A percentile compares a stretch with the other conserved stretches of the same genome.
Evolutionary conservation across 2,888 invertebrate genomes (phyloP).

Genomic region (Sialis lutaria): DNA sequence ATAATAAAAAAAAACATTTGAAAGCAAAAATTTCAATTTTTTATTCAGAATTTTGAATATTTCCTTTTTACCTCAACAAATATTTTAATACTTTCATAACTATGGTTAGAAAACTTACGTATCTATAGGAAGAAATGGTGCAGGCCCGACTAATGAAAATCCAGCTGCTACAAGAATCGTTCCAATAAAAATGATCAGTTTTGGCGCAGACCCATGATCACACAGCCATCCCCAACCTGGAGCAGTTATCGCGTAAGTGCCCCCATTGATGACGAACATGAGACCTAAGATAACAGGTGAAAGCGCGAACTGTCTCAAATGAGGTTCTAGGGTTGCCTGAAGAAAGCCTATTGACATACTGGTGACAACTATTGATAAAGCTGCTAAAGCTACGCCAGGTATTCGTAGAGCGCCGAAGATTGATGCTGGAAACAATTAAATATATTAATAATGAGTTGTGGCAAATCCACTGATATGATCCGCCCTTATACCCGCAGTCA

Average conservation of each 20-base stretch:
- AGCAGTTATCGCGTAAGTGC: slow-evolving; percentile 60
- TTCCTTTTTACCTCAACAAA: too few species aligned
- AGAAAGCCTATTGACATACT: slow-evolving; percentile 75
- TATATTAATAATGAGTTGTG: slow-evolving; percentile 2
- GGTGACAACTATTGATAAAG: slow-evolving; percentile 54
- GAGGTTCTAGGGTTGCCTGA: slow-evolving; percentile 77
- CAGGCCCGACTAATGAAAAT: slow-evolving; percentile 64
- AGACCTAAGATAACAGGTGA: slow-evolving; percentile 54
- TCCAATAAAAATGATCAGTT: slow-evolving; percentile 48
- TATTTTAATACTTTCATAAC: neutral
- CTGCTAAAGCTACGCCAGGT: slow-evolving; percentile 55
- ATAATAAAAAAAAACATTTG: too few species aligned
- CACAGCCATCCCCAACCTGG: slow-evolving; percentile 69
- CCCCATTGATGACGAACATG: slow-evolving; percentile 74
- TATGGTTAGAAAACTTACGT: slow-evolving; percentile 28
- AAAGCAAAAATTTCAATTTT: too few species aligned
- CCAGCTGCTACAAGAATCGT: slow-evolving; percentile 46
- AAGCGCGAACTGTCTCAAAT: slow-evolving; percentile 56
- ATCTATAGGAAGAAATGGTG: slow-evolving; percentile 49
- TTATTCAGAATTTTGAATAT: neutral
- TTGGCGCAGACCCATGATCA: slow-evolving; percentile 47
- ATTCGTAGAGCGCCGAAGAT: slow-evolving; percentile 46
- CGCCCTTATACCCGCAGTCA: too few species aligned
- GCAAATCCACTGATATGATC: neutral
- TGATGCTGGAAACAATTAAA: slow-evolving; percentile 33